Base-by-base conservation (phyloP, 1,140 invertebrate genomes). In the Lepidurus apus region DNA sequence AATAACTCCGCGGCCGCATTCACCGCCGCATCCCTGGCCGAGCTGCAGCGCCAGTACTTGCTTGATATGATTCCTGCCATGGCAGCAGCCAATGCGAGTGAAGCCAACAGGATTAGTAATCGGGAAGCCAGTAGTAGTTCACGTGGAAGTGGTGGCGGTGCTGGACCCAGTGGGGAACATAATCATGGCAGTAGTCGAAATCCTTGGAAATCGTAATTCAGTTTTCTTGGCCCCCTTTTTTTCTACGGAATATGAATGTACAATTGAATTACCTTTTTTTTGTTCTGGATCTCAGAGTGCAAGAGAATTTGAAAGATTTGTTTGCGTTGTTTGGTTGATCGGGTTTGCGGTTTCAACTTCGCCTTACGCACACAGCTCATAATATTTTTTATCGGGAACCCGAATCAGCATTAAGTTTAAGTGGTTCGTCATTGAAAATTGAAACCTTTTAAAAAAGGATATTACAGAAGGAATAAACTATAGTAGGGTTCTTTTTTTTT, bases 31-130 rank as follows among this genome's bases (percentile, higher is more conserved):
- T 79, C 81, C 73, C 53, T 87, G n/a, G 85, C 87, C 43, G 95
- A 98, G 84, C 86, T 97, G 73, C 96, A 98, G 86, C 89, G 96
- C 74, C 96, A 98, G 86, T 98, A 97, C 89, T 88, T 98, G 80
- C 88, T 98, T 42, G 96, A 98, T 85, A 97, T 98, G 94, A 96
- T 98, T 82, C 94, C 95, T 42, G 26, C 76, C 42, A 65, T 65
- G 53, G 53, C 53, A 21, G 53, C 53, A 21, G 53, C 53, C 9
- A 65, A 65, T 3, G 53, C 53, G 6, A 65, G 53, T 65, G 53
- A 65, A 65, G 53, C 53, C 53, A 65, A 21, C 13, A 65, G 53
- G 53, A 13, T 65, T 13, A 65, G 13, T 65, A 65, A 21, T 65
- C 4, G 53, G 53, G 53, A 65, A 0, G 53, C 17, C 53, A 65